phyloP scores from a whole-genome alignment of 2,797 vertebrate species.

The Champsocephalus gunnari region DNA sequence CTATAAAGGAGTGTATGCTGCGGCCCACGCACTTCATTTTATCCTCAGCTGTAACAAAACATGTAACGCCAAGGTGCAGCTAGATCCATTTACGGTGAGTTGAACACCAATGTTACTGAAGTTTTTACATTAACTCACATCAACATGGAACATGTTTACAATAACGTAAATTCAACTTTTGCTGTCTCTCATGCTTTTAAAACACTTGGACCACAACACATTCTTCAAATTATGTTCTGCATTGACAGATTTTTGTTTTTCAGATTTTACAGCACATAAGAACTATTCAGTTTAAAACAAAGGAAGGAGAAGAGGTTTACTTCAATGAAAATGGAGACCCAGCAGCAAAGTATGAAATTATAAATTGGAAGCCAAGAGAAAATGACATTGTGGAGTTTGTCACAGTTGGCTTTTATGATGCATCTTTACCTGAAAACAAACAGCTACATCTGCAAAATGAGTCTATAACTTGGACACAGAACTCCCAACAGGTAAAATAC shows the following conservation, averaged over 20 bases:
- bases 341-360: constrained; percentile 81
- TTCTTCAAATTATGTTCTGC: background rate
- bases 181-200: background rate
- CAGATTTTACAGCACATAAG: constrained; percentile 75
- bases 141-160: background rate
- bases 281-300: constrained; percentile 69
- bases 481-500: constrained; percentile 59
- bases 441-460: constrained; percentile 63
- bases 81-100: constrained; percentile 73
- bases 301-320: constrained; percentile 75
- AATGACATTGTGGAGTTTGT: constrained; percentile 71
- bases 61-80: constrained; percentile 58
- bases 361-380: constrained; percentile 80
- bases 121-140: background rate
- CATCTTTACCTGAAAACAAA: constrained; percentile 64
- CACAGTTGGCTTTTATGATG: constrained; percentile 80
- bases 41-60: constrained; percentile 73
- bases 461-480: constrained; percentile 71
- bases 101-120: background rate
- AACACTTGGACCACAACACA: background rate
- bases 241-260: background rate
- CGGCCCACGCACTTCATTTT: constrained; percentile 77
- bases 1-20: constrained; percentile 83
- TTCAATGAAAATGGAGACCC: constrained; percentile 82
- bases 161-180: background rate